Evolutionary conservation across 2,797 vertebrate species (phyloP), one percentile per base, ranked within the genome.

Genomic region (Diceros bicornis): DNA sequence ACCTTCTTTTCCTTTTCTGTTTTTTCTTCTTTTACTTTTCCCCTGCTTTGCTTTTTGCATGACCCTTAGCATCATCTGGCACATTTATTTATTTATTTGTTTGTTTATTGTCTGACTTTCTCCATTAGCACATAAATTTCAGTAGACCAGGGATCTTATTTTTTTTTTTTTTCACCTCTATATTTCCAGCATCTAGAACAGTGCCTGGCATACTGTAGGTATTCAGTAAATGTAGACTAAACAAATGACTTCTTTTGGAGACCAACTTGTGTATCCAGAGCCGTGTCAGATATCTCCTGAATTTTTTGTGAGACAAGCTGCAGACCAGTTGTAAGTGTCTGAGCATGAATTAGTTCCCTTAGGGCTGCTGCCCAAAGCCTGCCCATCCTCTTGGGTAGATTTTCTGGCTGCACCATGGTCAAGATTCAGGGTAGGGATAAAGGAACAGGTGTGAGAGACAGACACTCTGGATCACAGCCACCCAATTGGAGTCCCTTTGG

Each of bases 1-100:
- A 92, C 21, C 17, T 55, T 87, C 72, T 66, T 90, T 74, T 78
- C 50, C 27, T 57, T 66, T 85, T 50, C 41, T 41, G 41, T 41
- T 41, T 41, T 41, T 41, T 41, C 17, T 55, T 87, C 72, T 66
- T 90, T 74, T 71, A 59, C 21, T 20, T 66, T 85, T 50, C 47
- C 11, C 47, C 47, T 84, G 37, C 29, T 75, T 91, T 69, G 27
- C 52, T 59, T 59, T 52, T 94, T 94, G 20, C 3, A 18, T 61
- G 50, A 13, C 21, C 25, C 8, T 74, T 90, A 66, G 25, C n/a
- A 29, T 41, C 32, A 59, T 14, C 8, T 52, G 79, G 41, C 21
- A 86, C 55, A 59, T 77, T 89, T 92, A 44, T 69, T 77, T 75
- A n/a, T 77, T 62, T 55, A 20, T 64, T 94, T 89, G 57, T 59